phyloP scores from a whole-genome alignment of 1,140 invertebrate genomes.

The Hypsibius dujardini region DNA sequence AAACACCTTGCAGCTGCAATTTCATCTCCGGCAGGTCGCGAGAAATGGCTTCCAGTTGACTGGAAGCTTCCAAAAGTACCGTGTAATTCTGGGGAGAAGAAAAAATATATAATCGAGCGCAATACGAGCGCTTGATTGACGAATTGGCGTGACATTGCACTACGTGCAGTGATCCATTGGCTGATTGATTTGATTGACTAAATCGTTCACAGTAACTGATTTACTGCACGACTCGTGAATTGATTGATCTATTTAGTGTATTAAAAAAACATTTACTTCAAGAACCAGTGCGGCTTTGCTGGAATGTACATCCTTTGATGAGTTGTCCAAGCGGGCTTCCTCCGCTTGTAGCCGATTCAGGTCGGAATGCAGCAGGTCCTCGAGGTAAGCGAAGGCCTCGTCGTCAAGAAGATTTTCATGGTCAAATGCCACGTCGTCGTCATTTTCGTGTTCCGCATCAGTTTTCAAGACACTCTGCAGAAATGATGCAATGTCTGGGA shows the following conservation, averaged over 20 bases:
- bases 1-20: neutral
- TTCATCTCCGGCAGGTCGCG: neutral
- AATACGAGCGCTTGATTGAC: no score
- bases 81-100: slow-evolving; percentile 8
- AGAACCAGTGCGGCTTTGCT: slow-evolving; percentile 3
- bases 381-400: neutral
- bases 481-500: neutral
- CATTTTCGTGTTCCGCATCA: neutral
- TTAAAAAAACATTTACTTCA: neutral
- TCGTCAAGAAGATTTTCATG: neutral
- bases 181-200: no score
- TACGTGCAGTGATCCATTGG: no score
- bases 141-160: no score
- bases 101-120: neutral
- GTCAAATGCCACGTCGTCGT: neutral
- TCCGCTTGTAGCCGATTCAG: neutral
- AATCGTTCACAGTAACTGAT: neutral
- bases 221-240: neutral
- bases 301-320: neutral
- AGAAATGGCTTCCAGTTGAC: neutral
- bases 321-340: neutral
- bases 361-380: neutral
- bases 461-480: neutral
- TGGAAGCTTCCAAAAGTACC: neutral
- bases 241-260: no score